Evolutionary conservation across 1,140 invertebrate species (phyloP).

Genomic region (Sogatella furcifera): DNA sequence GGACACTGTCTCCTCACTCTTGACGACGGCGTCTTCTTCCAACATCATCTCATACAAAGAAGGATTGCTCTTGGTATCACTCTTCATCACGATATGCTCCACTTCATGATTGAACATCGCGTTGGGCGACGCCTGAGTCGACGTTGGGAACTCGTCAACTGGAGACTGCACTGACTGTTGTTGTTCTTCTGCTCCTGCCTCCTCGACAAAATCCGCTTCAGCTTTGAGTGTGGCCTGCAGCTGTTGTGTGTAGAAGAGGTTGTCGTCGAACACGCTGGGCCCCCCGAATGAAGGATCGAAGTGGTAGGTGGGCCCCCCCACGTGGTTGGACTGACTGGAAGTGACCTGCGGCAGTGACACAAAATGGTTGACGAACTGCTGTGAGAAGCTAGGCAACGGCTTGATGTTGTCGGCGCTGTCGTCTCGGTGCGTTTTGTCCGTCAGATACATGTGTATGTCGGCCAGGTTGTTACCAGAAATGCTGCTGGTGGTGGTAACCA

Average conservation of each 20-base stretch:
- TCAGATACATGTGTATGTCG: constrained; percentile 11
- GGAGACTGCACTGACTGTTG: too few relatives aligned
- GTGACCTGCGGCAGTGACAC: neutral
- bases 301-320: constrained; percentile 20
- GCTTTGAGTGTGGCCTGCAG: too few relatives aligned
- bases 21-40: too few relatives aligned
- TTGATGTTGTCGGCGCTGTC: constrained; percentile 20
- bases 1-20: constrained; percentile 1
- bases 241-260: neutral
- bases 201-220: too few relatives aligned
- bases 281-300: constrained; percentile 8
- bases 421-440: neutral
- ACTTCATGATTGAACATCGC: too few relatives aligned
- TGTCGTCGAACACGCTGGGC: constrained; percentile 12
- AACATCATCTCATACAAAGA: too few relatives aligned
- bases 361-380: constrained; percentile 24
- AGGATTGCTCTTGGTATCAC: too few relatives aligned
- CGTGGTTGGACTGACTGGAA: constrained; percentile 12
- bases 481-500: constrained; percentile 42
- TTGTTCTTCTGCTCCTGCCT: too few relatives aligned
- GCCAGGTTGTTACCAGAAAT: constrained; percentile 51
- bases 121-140: too few relatives aligned
- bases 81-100: too few relatives aligned
- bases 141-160: too few relatives aligned
- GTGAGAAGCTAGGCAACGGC: constrained; percentile 49